A percentile compares a stretch with the other conserved stretches of the same genome.
phyloP scores from a whole-genome alignment of 2,888 invertebrate species.

The Agapostemon virescens region DNA sequence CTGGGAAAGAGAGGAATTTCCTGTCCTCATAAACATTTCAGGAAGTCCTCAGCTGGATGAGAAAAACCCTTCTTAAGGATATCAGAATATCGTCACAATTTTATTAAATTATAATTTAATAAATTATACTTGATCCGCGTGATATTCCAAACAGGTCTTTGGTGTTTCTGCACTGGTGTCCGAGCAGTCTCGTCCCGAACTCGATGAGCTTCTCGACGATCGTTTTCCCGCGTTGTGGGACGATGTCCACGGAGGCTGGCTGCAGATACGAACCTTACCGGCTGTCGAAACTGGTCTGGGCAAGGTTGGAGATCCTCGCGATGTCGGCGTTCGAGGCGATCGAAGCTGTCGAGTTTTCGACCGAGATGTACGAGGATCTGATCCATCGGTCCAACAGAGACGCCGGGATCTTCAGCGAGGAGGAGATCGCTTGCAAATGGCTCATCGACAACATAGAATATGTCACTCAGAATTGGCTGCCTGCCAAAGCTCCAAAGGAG shows the following conservation, averaged over 20 bases:
- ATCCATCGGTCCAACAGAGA: conserved; percentile 77
- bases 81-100: no score
- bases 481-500: conserved; percentile 77
- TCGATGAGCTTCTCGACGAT: conserved; percentile 82
- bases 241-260: conserved; percentile 74
- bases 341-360: conserved; percentile 81
- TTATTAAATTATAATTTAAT: no score
- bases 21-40: no score
- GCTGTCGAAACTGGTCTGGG: conserved; percentile 86
- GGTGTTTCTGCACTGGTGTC: conserved; percentile 86
- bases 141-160: no score
- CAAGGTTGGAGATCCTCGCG: conserved; percentile 82
- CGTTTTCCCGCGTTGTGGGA: conserved; percentile 84
- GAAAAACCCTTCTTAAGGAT: no score
- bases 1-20: no score
- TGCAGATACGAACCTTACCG: conserved; percentile 87
- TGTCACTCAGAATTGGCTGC: conserved; percentile 81
- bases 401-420: conserved; percentile 60
- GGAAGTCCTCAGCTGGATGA: no score
- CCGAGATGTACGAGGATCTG: conserved; percentile 82
- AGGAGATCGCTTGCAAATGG: conserved; percentile 86
- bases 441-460: conserved; percentile 80
- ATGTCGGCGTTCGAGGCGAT: conserved; percentile 81
- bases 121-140: no score
- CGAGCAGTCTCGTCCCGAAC: conserved; percentile 84